These are phyloP conservation scores for Mormyrus proboscirostris DNA, from an alignment of 2,797 vertebrate genomes.

Conservation along the genomic window DNA sequence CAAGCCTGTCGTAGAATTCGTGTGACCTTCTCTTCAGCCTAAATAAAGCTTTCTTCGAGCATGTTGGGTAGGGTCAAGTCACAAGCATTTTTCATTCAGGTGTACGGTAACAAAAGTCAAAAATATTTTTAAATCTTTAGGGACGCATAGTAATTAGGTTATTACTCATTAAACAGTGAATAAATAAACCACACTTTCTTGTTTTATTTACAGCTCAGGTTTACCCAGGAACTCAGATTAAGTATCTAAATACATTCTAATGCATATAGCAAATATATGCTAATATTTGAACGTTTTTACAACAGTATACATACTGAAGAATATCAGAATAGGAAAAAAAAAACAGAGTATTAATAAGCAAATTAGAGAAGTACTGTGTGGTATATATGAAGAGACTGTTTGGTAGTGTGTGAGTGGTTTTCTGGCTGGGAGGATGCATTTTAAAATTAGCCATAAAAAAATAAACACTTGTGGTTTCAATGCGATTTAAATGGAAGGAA, in stretches of 20 bases:
- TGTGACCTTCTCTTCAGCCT: background rate
- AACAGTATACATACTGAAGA: background rate
- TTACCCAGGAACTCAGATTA: background rate
- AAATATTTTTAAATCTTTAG: background rate
- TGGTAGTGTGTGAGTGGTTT: background rate
- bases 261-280: background rate
- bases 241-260: background rate
- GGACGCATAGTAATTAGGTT: background rate
- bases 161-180: background rate
- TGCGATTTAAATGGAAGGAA: conserved; percentile 2
- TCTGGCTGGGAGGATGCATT: background rate
- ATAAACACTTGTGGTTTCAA: background rate
- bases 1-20: background rate
- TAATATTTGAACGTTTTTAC: background rate
- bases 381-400: background rate
- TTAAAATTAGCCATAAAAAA: conserved; percentile 10
- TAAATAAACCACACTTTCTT: background rate
- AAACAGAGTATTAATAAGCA: background rate
- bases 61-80: background rate
- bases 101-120: background rate
- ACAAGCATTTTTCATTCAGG: conserved; percentile 6
- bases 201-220: background rate
- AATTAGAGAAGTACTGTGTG: background rate
- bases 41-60: background rate
- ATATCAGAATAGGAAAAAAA: background rate